Evolutionary conservation across 1,140 invertebrate genomes (phyloP).

Genomic region (Archivesica marissinica): DNA sequence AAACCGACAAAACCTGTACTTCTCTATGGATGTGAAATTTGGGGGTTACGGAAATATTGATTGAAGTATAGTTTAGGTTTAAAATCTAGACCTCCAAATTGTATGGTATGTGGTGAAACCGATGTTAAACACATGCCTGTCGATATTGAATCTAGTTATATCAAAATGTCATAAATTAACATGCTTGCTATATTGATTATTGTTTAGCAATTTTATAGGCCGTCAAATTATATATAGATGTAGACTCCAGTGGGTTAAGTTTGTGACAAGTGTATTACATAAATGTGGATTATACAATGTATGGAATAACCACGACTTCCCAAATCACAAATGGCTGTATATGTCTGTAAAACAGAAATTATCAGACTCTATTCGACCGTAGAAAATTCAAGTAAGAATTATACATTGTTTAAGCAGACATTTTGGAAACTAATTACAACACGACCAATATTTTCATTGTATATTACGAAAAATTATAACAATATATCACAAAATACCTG

Average conservation of each 20-base stretch:
- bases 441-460: neutral
- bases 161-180: neutral
- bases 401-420: neutral
- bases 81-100: neutral
- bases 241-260: slow-evolving; percentile 22
- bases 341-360: neutral
- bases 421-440: neutral
- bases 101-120: slow-evolving; percentile 15
- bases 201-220: neutral
- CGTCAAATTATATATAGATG: neutral
- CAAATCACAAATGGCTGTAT: neutral
- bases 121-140: slow-evolving; percentile 2
- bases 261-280: slow-evolving; percentile 22
- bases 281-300: slow-evolving; percentile 12
- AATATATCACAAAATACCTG: neutral
- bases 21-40: slow-evolving; percentile 37
- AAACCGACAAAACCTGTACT: slow-evolving; percentile 18
- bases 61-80: slow-evolving; percentile 16
- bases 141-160: slow-evolving; percentile 3
- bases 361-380: neutral
- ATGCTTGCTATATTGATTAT: neutral
- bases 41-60: slow-evolving; percentile 28
- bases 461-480: too few relatives aligned
- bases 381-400: neutral
- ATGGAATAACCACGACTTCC: neutral